Conservation (phyloP, 2,797 vertebrate species). For the Lagocephalus sceleratus region DNA sequence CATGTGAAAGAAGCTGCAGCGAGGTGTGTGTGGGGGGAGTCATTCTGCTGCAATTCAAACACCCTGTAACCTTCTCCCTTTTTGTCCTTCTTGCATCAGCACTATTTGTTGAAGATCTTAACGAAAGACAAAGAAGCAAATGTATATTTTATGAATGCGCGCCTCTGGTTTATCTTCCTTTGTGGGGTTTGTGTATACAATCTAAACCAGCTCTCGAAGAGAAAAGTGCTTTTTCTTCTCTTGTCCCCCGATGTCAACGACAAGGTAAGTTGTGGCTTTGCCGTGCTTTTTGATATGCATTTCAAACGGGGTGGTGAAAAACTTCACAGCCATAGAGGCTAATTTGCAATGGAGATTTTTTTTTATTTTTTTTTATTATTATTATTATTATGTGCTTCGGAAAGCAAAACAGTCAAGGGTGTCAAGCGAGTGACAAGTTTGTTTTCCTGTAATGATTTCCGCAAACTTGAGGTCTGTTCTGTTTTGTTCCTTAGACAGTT, state of each 20-base stretch:
- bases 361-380: conserved; percentile 54
- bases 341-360: conserved; percentile 85
- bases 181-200: conserved; percentile 76
- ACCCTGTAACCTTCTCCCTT: conserved; percentile 71
- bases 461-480: conserved; percentile 82
- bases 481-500: conserved; percentile 81
- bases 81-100: conserved; percentile 76
- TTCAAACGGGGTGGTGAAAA: conserved; percentile 81
- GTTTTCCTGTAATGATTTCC: conserved; percentile 83
- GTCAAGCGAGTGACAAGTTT: conserved; percentile 83
- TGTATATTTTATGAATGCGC: conserved; percentile 83
- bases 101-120: conserved; percentile 79
- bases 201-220: conserved; percentile 72
- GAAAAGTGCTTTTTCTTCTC: conserved; percentile 93
- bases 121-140: conserved; percentile 77
- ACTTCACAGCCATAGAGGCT: conserved; percentile 92
- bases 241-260: conserved; percentile 99
- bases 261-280: conserved; percentile 95
- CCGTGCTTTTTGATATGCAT: conserved; percentile 91
- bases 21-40: conserved; percentile 43
- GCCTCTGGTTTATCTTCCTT: conserved; percentile 76
- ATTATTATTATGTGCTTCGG: conserved; percentile 73
- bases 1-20: conserved; percentile 28
- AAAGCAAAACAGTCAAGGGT: conserved; percentile 78
- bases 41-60: conserved; percentile 56